Base-by-base conservation (phyloP, 2,888 invertebrate genomes). In the Tridacna crocea region DNA sequence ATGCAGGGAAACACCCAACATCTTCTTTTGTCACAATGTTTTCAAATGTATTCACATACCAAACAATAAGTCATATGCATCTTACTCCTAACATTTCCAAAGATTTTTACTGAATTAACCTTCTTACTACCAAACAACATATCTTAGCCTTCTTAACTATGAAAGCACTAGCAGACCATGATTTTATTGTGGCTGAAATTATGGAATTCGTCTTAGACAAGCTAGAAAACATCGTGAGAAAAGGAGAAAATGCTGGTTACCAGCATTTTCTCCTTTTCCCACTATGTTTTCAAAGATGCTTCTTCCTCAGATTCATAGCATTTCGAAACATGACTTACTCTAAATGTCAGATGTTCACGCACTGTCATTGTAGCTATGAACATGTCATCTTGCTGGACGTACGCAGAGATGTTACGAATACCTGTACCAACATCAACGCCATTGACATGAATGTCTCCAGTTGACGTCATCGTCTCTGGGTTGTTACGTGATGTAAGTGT, bases 331-430 rank as follows among this genome's bases (percentile, higher is more conserved):
- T 11, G 11, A 77, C 77, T 51, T 94, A 97, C 98, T 97, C 97
- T 97, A 93, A 98, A 98, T 72, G 97, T 96, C 10, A 99, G 96
- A 94, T 98, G 98, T 92, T 99, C 98, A 84, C 96, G 95, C 0
- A 98, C 98, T 0, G 98, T 98, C 70, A 99, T 95, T 0, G 97
- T 97, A 0, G 98, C 97, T 88, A 99, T 97, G 93, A 99, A 99
- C 75, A 98, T 95, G 94, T 99, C 98, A 90, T 98, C 97, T 93
- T 99, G 99, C 92, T 98, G 98, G 0, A 99, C 98, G 91, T 98
- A 99, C 0, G 98, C 75, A 96, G 96, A 92, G 97, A 95, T 60
- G 96, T 96, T 90, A 13, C 89, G 89, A 22, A 94, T 92, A 10
- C 89, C 89, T 0, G 85, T 77, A 4, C 92, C 93, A 6, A 94